Evolutionary conservation across 2,888 invertebrate species (phyloP), one percentile per base, ranked within the genome.

Genomic region (Luperina testacea): DNA sequence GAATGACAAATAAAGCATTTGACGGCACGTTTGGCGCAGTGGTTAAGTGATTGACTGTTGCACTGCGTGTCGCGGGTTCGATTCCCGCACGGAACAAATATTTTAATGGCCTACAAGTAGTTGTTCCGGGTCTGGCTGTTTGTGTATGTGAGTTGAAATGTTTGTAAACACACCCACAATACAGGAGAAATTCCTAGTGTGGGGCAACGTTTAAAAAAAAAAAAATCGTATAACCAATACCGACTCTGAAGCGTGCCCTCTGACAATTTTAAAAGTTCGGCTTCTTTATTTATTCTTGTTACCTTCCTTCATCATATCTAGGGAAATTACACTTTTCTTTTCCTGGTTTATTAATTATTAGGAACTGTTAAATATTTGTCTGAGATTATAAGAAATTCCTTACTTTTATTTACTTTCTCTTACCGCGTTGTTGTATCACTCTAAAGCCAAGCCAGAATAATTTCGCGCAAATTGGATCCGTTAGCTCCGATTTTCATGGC

Each of bases 391-490:
- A 64, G n/a, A 32, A 42, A 67, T 72, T 45, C 15, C n/a, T 7
- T 59, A 27, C 5, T 51, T 73, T 17, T 51, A 45, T 71, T 64
- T 27, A 53, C 11, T 59, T 80, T 61, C 24, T n/a, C 5, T 73
- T 45, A n/a, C 20, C 15, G 45, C 51, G 32, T 59, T 45, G 65
- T 73, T 48, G 7, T 51, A 20, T 59, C 72, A 71, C 20, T 80
- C 48, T 3, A 72, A 65, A 24, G 5, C 45, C 15, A 79, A 20
- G 7, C 32, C 67, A 11, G n/a, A 61, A 48, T 42, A n/a, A 27
- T 72, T 80, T 81, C 42, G 17, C 6, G 48, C 32, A 42, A 76
- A 32, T n/a, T 17, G 48, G 70, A 76, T 59, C n/a, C 9, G 32
- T 76, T 82, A 51, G 15, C 15, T 48, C 7, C 32, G 2, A 0